These are phyloP conservation scores for Phaethornis superciliosus DNA, from an alignment of 2,113 vertebrate genomes.

Conservation along the genomic window DNA sequence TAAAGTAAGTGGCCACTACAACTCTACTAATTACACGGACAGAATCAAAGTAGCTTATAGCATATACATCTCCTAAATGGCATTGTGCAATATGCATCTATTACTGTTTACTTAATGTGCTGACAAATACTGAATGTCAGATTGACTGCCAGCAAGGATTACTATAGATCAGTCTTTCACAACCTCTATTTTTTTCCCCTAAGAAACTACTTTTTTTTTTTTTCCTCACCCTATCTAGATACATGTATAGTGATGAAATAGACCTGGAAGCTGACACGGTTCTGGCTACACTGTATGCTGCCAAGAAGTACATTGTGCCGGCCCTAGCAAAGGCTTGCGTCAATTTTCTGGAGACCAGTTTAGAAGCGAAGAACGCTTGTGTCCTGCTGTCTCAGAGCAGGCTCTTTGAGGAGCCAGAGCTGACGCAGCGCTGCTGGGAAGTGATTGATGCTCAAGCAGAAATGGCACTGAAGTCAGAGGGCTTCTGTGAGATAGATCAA, in stretches of 20 bases:
- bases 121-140: constrained; percentile 24
- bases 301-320: constrained; percentile 97
- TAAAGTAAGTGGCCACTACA: constrained; percentile 88
- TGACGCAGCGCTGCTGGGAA: constrained; percentile 96
- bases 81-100: not conserved
- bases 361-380: constrained; percentile 95
- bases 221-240: constrained; percentile 73
- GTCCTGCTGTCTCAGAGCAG: constrained; percentile 96
- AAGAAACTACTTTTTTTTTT: not conserved
- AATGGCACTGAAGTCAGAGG: constrained; percentile 90
- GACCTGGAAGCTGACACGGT: constrained; percentile 96
- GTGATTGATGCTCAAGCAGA: constrained; percentile 97
- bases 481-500: constrained; percentile 93
- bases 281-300: constrained; percentile 93
- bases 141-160: not conserved
- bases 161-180: not conserved
- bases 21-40: constrained; percentile 54
- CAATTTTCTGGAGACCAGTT: constrained; percentile 92
- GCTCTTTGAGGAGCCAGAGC: constrained; percentile 95
- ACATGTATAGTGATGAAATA: constrained; percentile 97
- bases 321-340: constrained; percentile 94
- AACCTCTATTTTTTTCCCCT: not conserved
- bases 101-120: constrained; percentile 11
- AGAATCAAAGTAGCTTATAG: constrained; percentile 69
- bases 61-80: constrained; percentile 52